Base-by-base conservation (phyloP, 2,797 vertebrate genomes). In the Siniperca obscura region DNA sequence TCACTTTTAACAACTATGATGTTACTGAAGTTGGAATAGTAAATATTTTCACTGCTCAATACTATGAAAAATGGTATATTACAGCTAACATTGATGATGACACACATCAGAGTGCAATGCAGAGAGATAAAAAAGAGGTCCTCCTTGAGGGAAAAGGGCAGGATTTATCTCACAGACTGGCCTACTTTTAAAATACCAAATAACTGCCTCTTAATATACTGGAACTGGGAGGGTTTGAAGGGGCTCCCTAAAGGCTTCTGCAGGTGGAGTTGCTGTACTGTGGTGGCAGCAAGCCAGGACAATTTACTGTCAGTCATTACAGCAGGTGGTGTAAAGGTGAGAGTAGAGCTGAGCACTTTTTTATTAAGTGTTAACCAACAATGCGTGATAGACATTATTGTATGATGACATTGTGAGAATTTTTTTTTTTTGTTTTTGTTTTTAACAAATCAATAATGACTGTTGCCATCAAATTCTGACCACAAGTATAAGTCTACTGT, bases 111-210 rank as follows among this genome's bases (percentile, higher is more conserved):
- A 73, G 48, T 85, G 74, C 42, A 78, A 76, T 83, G 68, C 74
- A 76, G 61, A 60, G 61, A 38, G 78, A 81, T 88, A 85, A 88
- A 93, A 91, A 91, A 84, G 75, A 90, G 83, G 80, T 84, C 52
- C 73, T 87, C 82, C 91, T 91, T 87, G 40, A 92, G 91, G 92
- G 87, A 91, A 86, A 81, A 87, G 59, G 66, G 69, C 70, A 87
- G 75, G 34, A 70, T 84, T 86, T 78, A 83, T 85, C 72, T 82
- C 82, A 70, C 76, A 84, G 82, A 76, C 74, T 92, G 92, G 73
- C 93, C 93, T 88, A 92, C 67, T 91, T 94, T 87, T 67, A 75
- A 86, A 86, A 85, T 67, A 65, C 62, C 66, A 78, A 78, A 75
- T 75, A 79, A 30, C 30, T 30, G 30, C 30, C 30, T 84, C 44